Conservation (phyloP, 53 echinoderm and acorn worm genomes). For the Echinometra lucunter region DNA sequence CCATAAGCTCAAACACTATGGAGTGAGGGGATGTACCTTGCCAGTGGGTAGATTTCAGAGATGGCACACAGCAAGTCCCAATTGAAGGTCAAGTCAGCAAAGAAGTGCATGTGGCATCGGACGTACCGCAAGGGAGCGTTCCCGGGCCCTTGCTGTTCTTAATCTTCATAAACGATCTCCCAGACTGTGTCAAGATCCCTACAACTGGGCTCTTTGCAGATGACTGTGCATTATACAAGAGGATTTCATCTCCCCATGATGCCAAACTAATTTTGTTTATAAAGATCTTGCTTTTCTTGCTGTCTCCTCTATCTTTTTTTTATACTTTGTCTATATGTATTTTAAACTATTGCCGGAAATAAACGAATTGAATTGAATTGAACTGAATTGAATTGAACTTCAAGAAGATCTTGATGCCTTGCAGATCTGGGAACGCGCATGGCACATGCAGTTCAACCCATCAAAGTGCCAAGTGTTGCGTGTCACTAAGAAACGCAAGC, state of each 20-base stretch:
- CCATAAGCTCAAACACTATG: constrained; percentile 55
- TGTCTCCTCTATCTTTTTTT: too few relatives aligned
- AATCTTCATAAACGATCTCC: background rate
- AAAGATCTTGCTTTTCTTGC: too few relatives aligned
- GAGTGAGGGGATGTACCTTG: background rate
- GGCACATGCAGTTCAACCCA: constrained; percentile 50
- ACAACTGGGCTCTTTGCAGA: constrained; percentile 72
- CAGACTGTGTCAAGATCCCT: constrained; percentile 22
- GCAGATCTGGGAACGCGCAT: background rate
- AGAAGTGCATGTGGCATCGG: background rate
- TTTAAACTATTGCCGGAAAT: too few relatives aligned
- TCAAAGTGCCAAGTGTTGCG: constrained; percentile 66
- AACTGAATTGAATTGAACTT: too few relatives aligned
- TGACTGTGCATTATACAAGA: constrained; percentile 54
- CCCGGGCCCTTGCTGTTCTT: background rate
- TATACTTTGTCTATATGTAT: too few relatives aligned
- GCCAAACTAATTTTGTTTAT: too few relatives aligned
- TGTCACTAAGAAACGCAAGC: constrained; percentile 58
- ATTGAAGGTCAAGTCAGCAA: background rate
- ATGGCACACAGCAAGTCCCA: background rate
- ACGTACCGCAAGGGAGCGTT: background rate
- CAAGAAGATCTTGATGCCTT: constrained; percentile 30
- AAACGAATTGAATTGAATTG: too few relatives aligned
- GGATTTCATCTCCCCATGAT: constrained; percentile 9
- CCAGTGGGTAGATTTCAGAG: background rate